Base-by-base conservation (phyloP, 1,140 invertebrate species). In the Aphidius ervi region DNA sequence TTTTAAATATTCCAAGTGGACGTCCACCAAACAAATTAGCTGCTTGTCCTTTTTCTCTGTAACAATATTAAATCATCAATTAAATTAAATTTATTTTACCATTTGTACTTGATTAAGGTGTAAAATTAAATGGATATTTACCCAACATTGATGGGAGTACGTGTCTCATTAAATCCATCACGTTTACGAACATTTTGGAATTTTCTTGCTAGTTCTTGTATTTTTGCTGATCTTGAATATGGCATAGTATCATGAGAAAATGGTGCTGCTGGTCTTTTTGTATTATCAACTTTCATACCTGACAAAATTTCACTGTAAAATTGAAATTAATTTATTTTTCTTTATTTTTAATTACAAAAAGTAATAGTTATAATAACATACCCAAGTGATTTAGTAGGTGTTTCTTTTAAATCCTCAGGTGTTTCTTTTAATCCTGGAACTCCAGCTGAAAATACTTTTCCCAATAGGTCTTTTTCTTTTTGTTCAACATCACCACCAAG, bases 401-500 rank as follows among this genome's bases (percentile, higher is more conserved):
- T 40, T 56, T 31, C 45, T 16, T 42, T 10, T 59, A 50, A 57
- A 46, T 39, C 8, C 6, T 9, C 37, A 58, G 41, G 37, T 48
- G 10, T n/a, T 16, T 58, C 43, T n/a, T 46, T 46, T 46, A 16
- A 16, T 43, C 9, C 42, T 56, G 59, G 59, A 9, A 40, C n/a
- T 6, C 53, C 46, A 37, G 59, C 54, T 16, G 59, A 56, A 42
- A 86, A 76, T 6, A 91, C 76, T 75, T 87, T 89, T 31, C 85
- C 81, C 45, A 93, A 73, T n/a, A 93, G 74, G 70, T 93, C 89
- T 6, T 85, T 84, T 77, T 92, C 86, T 5, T 85, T 89, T 79
- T 88, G 81, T 68, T 85, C 81, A 9, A 80, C 76, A 76, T 92
- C 83, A 9, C 86, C 85, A 58, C 85, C 84, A 16, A 91, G 69